Evolutionary conservation across 2,113 vertebrate species (phyloP), one percentile per base, ranked within the genome.

Genomic region (Antechinus stuartii): DNA sequence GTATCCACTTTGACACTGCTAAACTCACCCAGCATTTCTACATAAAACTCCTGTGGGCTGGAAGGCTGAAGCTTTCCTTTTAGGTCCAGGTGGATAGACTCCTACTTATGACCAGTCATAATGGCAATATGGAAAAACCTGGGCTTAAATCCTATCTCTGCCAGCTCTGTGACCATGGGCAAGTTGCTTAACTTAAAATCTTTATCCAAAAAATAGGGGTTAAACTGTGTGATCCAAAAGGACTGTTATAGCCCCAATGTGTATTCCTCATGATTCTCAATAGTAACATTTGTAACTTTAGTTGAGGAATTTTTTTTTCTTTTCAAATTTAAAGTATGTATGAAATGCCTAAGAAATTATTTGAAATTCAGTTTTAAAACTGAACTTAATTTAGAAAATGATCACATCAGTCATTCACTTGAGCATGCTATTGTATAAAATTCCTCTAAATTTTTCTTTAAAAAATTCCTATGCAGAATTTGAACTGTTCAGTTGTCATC

Each of bases 361-460:
- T 90, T 96, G 30, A 95, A 94, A 92, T 68, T 7, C 19, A 96
- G 94, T 93, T 93, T 96, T 95, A 10, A 90, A 93, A 61, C 90
- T 92, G 53, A 94, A 89, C 30, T 68, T 57, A 95, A 96, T 94
- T 90, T 92, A 93, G n/a, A 94, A 94, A 97, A 89, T 16, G 68
- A 93, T 84, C 68, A 95, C 90, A 90, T 97, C 8, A 92, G 57
- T 94, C 35, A 91, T 95, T 95, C 53, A 90, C 95, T 91, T 54
- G 23, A 93, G 49, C 49, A 49, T 49, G 49, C 49, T 49, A 49
- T 49, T 49, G 49, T 96, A 14, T 92, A 30, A 92, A 95, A 93
- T n/a, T 68, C 30, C 30, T 35, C 61, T 68, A 35, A 68, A 68
- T 68, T 68, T 68, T 68, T 35, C 23, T 96, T 14, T 92, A 30